These are phyloP conservation scores for Minunthozetes semirufus DNA, from an alignment of 2,888 invertebrate genomes.

Conservation along the genomic window DNA sequence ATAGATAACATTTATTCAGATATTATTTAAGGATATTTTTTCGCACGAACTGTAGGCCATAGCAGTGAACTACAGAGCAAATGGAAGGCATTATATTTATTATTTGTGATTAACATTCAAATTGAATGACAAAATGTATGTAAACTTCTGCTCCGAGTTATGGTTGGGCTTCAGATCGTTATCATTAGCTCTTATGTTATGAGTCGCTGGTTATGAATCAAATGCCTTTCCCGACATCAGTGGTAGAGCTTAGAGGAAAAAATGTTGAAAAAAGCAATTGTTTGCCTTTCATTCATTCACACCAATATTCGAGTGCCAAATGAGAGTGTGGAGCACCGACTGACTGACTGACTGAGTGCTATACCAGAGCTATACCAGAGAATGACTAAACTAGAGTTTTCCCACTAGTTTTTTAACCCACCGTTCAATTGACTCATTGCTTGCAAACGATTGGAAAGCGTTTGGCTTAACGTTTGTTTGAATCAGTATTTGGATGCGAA, in stretches of 20 bases:
- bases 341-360: constrained; percentile 10
- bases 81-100: not conserved
- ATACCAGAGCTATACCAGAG: not conserved
- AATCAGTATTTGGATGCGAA: not conserved
- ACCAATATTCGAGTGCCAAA: not conserved
- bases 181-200: constrained; percentile 8
- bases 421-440: constrained; percentile 22
- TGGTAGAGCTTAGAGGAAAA: not conserved
- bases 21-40: too few relatives aligned
- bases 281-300: constrained; percentile 3
- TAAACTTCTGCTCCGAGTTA: not conserved
- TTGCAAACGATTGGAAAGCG: not conserved
- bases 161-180: not conserved
- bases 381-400: constrained; percentile 24
- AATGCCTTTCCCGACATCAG: constrained; percentile 6
- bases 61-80: too few relatives aligned
- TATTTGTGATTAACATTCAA: not conserved
- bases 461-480: not conserved
- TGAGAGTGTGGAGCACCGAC: not conserved
- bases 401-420: constrained; percentile 16
- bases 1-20: not conserved
- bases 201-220: constrained; percentile 24
- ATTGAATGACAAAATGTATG: not conserved
- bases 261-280: not conserved
- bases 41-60: not conserved